Conservation (phyloP, 2,888 invertebrate species). For the Cerastis rubricosa region DNA sequence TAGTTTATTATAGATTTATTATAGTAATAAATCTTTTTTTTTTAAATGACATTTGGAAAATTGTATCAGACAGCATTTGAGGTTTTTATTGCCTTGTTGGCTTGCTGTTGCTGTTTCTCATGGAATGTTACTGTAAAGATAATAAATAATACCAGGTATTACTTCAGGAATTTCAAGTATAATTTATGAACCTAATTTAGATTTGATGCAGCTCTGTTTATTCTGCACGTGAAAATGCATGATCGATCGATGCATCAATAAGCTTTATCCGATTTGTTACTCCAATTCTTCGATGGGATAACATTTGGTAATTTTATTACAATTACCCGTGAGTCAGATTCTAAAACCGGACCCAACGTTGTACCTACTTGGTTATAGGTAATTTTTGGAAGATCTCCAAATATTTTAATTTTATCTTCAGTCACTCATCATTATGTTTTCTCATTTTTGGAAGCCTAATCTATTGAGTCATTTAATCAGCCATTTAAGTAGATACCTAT, state of each 20-base stretch:
- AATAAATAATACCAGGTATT: slow-evolving; percentile 31
- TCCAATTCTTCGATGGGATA: slow-evolving; percentile 34
- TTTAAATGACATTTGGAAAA: background rate
- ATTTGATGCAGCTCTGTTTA: slow-evolving; percentile 48
- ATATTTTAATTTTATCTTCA: background rate
- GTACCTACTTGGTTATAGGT: background rate
- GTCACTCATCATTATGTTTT: background rate
- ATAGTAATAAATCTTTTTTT: too few species aligned
- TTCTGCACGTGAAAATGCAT: slow-evolving; percentile 47
- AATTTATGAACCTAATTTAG: slow-evolving; percentile 50
- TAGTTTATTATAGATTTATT: background rate
- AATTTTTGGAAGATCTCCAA: background rate
- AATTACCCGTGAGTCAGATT: slow-evolving; percentile 33
- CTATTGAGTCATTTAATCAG: background rate
- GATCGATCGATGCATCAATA: slow-evolving; percentile 40
- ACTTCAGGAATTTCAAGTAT: slow-evolving; percentile 61
- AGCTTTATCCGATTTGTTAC: slow-evolving; percentile 46
- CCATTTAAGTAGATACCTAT: background rate
- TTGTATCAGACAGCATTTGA: background rate
- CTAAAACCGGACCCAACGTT: slow-evolving; percentile 15
- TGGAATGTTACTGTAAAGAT: slow-evolving; percentile 24
- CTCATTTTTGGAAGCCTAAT: background rate
- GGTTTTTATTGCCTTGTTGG: background rate
- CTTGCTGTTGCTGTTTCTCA: background rate
- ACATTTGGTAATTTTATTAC: slow-evolving; percentile 40